Percentiles rank a stretch among this genome's conserved stretches.
These are phyloP conservation scores for Tachycineta bicolor DNA, from an alignment of 2,113 vertebrate genomes.

Conservation along the genomic window DNA sequence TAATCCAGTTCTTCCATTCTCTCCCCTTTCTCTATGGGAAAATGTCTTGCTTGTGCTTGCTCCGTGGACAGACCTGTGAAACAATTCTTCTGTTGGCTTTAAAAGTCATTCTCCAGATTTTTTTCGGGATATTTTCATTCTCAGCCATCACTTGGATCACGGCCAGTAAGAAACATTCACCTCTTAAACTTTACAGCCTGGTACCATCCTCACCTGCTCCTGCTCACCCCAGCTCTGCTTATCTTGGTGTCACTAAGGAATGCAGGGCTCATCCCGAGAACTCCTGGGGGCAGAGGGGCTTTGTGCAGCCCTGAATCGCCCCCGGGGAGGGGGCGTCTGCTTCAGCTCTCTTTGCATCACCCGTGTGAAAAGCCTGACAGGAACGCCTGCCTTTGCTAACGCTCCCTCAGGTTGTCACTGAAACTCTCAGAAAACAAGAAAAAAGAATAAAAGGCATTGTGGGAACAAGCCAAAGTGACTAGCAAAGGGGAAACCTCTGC, in stretches of 20 bases:
- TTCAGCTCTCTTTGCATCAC: background rate
- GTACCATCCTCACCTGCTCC: constrained; percentile 70
- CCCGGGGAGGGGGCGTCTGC: background rate
- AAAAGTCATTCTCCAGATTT: background rate
- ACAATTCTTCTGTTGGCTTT: background rate
- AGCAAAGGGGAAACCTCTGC: background rate
- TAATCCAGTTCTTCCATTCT: background rate
- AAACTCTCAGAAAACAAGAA: background rate
- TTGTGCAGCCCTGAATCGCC: constrained; percentile 25
- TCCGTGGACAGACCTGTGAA: background rate
- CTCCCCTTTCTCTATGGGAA: background rate
- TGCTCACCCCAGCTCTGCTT: constrained; percentile 36
- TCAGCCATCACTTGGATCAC: constrained; percentile 2
- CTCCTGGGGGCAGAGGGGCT: constrained; percentile 21
- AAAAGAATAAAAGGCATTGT: background rate
- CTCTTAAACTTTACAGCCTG: constrained; percentile 63
- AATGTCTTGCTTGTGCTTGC: background rate
- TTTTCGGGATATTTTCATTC: background rate
- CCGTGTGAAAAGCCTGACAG: background rate
- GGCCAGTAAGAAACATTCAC: background rate
- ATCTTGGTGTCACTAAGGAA: constrained; percentile 79
- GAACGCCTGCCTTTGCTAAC: background rate
- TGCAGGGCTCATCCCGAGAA: constrained; percentile 55
- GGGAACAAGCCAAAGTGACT: background rate
- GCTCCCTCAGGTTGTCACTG: background rate